phyloP scores from a whole-genome alignment of 2,113 vertebrate species.

The Leptosomus discolor region DNA sequence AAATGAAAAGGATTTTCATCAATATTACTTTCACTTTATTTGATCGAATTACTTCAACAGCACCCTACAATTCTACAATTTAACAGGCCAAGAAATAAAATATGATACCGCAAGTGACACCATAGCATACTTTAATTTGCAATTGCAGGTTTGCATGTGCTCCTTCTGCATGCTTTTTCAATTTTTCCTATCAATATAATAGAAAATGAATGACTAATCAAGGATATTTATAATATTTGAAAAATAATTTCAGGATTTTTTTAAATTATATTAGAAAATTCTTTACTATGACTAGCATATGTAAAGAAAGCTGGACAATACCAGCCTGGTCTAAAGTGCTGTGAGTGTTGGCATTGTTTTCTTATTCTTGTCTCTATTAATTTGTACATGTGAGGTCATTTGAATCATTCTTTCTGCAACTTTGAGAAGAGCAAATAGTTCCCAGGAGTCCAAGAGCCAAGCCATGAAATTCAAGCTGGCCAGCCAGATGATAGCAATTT shows the following conservation, averaged over 20 bases:
- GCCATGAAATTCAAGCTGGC: slow-evolving; percentile 26
- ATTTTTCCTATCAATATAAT: not conserved
- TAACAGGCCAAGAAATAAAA: slow-evolving; percentile 1
- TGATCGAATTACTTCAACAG: slow-evolving; percentile 48
- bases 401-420: slow-evolving; percentile 25
- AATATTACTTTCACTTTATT: slow-evolving; percentile 64
- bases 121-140: not conserved
- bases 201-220: not conserved
- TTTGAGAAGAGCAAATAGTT: slow-evolving; percentile 42
- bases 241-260: not conserved
- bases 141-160: not conserved
- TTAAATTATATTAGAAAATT: not conserved
- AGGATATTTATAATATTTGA: not conserved
- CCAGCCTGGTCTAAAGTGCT: not conserved
- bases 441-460: not conserved
- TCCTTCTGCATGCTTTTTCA: not conserved
- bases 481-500: slow-evolving; percentile 34
- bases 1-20: slow-evolving; percentile 53
- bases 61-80: slow-evolving; percentile 42
- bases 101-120: not conserved
- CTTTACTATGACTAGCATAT: not conserved
- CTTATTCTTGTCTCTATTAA: not conserved
- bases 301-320: not conserved
- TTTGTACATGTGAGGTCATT: not conserved
- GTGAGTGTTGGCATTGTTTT: not conserved